Evolutionary conservation across 2,888 invertebrate genomes (phyloP).

Genomic region (Saturnia pavonia): DNA sequence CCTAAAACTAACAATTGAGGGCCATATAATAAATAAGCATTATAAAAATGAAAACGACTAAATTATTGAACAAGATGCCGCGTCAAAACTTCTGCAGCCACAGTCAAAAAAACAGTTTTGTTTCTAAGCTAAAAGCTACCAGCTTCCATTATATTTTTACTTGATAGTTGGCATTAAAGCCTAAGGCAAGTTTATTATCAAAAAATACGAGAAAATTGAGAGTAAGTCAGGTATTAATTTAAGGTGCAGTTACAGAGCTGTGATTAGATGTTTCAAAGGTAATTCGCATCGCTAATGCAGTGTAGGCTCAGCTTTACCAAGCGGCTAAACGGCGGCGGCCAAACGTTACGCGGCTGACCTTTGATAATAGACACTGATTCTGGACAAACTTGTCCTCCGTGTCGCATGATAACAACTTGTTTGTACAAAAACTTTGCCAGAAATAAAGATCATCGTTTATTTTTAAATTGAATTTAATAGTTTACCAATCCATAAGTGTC

Average conservation of each 20-base stretch:
- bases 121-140: no score
- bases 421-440: slow-evolving; percentile 6
- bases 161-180: no score
- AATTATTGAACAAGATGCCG: no score
- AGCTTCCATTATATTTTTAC: no score
- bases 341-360: slow-evolving; percentile 5
- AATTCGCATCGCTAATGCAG: neutral
- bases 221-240: neutral
- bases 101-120: no score
- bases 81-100: no score
- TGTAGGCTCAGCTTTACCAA: neutral
- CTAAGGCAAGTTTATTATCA: neutral
- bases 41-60: no score
- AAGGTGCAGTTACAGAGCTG: neutral
- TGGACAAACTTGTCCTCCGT: slow-evolving; percentile 10
- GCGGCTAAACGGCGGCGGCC: no score
- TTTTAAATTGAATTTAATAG: neutral
- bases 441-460: neutral
- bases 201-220: neutral
- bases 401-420: slow-evolving; percentile 7
- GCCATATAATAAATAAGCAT: no score
- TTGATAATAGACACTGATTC: slow-evolving; percentile 5
- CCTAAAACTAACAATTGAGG: no score
- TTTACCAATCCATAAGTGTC: neutral
- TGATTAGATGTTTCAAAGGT: neutral